Evolutionary conservation across 2,113 vertebrate genomes (phyloP).

Genomic region (Perca schrenkii): DNA sequence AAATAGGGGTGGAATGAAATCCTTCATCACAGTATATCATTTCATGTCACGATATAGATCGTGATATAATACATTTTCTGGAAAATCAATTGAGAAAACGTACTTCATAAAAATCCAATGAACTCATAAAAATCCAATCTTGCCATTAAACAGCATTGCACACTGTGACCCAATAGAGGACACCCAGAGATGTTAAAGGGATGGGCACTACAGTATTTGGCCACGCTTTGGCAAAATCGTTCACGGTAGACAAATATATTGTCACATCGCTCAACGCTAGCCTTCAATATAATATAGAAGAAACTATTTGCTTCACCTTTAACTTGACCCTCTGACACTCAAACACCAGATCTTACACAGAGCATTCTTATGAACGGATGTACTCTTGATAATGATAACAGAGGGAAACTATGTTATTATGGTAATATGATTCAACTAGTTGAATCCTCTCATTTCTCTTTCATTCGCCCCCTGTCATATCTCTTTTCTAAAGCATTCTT

Average conservation of each 20-base stretch:
- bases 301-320: background rate
- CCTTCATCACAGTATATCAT: background rate
- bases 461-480: background rate
- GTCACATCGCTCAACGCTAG: background rate
- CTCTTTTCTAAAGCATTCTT: slow-evolving; percentile 38
- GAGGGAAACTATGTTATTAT: background rate
- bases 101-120: background rate
- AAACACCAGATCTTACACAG: background rate
- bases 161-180: background rate
- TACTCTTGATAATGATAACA: background rate
- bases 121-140: background rate
- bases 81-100: background rate
- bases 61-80: background rate
- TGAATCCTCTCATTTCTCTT: slow-evolving; percentile 14
- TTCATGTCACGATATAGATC: background rate
- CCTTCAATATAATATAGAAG: background rate
- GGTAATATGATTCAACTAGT: slow-evolving; percentile 26
- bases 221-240: background rate
- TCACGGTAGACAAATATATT: background rate
- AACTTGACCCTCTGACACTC: background rate
- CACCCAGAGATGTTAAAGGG: background rate
- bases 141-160: background rate
- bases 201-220: background rate
- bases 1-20: background rate
- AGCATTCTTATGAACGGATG: background rate